Base-by-base conservation (phyloP, 2,888 invertebrate genomes). In the Drosophila monieri region DNA sequence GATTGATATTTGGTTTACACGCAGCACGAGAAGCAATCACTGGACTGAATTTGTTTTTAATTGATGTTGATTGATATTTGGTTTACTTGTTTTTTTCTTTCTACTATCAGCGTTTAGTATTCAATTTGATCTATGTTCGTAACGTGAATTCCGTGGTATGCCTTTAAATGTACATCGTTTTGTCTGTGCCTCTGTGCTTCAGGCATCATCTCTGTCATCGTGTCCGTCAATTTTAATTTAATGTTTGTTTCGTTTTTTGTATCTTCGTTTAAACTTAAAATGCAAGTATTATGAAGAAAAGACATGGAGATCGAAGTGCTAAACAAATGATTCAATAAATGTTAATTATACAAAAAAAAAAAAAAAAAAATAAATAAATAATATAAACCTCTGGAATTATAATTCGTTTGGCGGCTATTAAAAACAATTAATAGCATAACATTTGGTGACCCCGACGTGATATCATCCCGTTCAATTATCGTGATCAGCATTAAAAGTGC, bases 271-370 rank as follows among this genome's bases (percentile, higher is more conserved):
- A 73, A 74, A 68, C 61, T 54, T 67, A 73, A 73, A 73, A 77
- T 73, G 58, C 67, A 75, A 74, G 81, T 87, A 87, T 88, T 78
- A 87, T 69, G 25, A 74, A n/a, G n/a, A 76, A 76, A 79, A 72
- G 75, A 76, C 77, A 77, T 55, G 46, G 23, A 57, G 55, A 48
- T 58, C 49, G 46, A 56, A 76, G 73, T 76, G 54, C 62, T 76
- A 72, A 73, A 71, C 59, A 61, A 60, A 58, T 47, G 44, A 58
- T 59, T 58, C 39, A 61, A 73, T 68, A 69, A 67, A 65, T 78
- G 74, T 81, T 73, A n/a, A 35, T n/a, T 35, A 66, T 69, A 67
- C 73, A 70, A 23, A 47, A 72, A n/a, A n/a, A n/a, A n/a, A n/a
- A n/a, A n/a, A n/a, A n/a, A n/a, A n/a, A n/a, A n/a, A n/a, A n/a